Percentiles rank a stretch among this genome's conserved stretches.
Conservation (phyloP, 2,113 vertebrate genomes). For the Sander vitreus region DNA sequence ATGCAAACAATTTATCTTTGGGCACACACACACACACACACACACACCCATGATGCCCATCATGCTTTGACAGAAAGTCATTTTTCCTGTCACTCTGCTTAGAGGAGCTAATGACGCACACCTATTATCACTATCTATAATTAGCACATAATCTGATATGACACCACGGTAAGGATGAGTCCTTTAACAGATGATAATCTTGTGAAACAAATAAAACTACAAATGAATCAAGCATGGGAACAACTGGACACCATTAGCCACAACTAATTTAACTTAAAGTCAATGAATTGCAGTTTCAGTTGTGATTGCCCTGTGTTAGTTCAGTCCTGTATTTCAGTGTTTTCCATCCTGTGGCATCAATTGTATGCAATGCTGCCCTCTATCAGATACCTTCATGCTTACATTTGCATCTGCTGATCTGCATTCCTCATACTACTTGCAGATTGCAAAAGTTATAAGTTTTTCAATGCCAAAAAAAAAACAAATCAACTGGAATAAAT, state of each 20-base stretch:
- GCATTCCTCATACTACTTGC: neutral
- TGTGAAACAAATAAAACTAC: neutral
- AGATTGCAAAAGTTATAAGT: neutral
- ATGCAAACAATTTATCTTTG: neutral
- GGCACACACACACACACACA: neutral
- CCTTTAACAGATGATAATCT: neutral
- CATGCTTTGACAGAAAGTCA: neutral
- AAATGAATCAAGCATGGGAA: neutral
- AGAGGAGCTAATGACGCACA: neutral
- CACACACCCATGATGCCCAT: neutral
- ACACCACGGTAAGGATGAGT: neutral
- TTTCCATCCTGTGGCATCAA: neutral
- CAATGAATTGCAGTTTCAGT: neutral
- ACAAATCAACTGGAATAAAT: neutral
- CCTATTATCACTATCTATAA: neutral
- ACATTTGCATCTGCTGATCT: neutral
- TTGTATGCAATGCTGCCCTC: slow-evolving; percentile 1
- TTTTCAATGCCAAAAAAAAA: neutral
- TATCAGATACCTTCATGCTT: slow-evolving; percentile 19
- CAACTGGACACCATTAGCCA: too few relatives aligned
- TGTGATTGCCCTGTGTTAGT: neutral
- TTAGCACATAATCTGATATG: neutral
- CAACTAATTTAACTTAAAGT: neutral
- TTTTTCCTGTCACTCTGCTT: neutral
- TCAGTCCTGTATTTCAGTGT: neutral